Evolutionary conservation across 1,140 invertebrate species (phyloP), one percentile per base, ranked within the genome.

Genomic region (Vanessa atalanta): DNA sequence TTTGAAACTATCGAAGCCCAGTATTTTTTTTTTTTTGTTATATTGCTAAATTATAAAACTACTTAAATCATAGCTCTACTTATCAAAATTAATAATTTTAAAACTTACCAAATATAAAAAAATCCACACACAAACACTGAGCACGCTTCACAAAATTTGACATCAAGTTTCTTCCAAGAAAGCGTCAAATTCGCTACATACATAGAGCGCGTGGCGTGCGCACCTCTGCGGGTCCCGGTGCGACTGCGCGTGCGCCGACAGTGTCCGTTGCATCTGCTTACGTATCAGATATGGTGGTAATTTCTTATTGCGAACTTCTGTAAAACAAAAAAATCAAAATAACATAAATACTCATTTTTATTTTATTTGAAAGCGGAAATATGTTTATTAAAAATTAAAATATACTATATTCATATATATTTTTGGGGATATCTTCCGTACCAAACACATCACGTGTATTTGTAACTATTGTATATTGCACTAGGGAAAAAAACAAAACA

Each of bases 111-210:
- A 57, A 72, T 51, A 65, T 64, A 20, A 73, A 69, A 47, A 74
- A 51, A 74, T 74, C 72, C 72, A 74, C 61, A 65, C 50, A 65
- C 57, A 65, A 61, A 76, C 61, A 73, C 53, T 73, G 23, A 64
- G 9, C 75, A 79, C 76, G 78, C 65, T 72, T 63, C 80, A 82
- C 81, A 77, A 70, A 80, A 80, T 83, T 85, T 85, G 83, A 85
- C 83, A 82, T 85, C 60, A 79, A 78, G 76, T 83, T 85, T 81
- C 77, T 75, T 55, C 68, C 26, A 79, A 78, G 83, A 85, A 85
- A 85, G 78, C 83, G 83, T 85, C 83, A 85, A 85, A 85, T 83
- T 73, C 60, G 11, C 60, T 26, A 70, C 1, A 6, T 20, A 37
- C 78, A 69, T 43, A 71, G 76, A 15, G 55, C 26, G n/a, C 78